Evolutionary conservation across 2,888 invertebrate genomes (phyloP).

Genomic region (Melangyna quadrimaculata): DNA sequence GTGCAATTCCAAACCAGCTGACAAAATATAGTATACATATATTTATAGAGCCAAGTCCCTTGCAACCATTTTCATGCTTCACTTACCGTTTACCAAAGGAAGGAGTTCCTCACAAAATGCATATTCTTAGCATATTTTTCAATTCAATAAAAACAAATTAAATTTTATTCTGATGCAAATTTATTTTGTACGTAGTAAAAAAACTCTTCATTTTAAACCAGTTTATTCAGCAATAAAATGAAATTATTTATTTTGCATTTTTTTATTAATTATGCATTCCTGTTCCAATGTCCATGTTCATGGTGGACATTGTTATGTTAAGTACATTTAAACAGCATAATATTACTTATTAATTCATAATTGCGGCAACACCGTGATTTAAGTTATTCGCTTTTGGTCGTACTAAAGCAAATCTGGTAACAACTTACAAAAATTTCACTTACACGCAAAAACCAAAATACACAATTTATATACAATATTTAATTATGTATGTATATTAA

Average conservation of each 20-base stretch:
- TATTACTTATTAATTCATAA: not conserved
- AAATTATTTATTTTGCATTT: conserved; percentile 13
- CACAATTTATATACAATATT: not conserved
- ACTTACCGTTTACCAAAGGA: too few species aligned
- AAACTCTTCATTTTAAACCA: too few species aligned
- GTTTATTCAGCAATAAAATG: conserved; percentile 3
- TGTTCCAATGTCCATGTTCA: not conserved
- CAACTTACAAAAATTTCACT: not conserved
- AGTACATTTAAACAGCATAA: not conserved
- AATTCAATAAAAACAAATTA: too few species aligned
- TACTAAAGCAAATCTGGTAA: not conserved
- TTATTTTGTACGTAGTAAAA: too few species aligned
- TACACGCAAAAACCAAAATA: not conserved
- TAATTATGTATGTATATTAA: not conserved
- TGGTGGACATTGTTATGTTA: not conserved
- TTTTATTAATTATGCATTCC: not conserved
- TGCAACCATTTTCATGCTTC: too few species aligned
- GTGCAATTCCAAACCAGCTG: too few species aligned
- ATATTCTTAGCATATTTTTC: too few species aligned
- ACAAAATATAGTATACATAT: too few species aligned
- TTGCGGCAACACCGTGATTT: not conserved
- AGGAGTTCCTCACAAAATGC: too few species aligned
- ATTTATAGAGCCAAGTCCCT: too few species aligned
- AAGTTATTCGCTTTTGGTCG: not conserved
- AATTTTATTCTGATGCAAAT: too few species aligned